Base-by-base conservation (phyloP, 2,113 vertebrate genomes). In the Megaleporinus macrocephalus region DNA sequence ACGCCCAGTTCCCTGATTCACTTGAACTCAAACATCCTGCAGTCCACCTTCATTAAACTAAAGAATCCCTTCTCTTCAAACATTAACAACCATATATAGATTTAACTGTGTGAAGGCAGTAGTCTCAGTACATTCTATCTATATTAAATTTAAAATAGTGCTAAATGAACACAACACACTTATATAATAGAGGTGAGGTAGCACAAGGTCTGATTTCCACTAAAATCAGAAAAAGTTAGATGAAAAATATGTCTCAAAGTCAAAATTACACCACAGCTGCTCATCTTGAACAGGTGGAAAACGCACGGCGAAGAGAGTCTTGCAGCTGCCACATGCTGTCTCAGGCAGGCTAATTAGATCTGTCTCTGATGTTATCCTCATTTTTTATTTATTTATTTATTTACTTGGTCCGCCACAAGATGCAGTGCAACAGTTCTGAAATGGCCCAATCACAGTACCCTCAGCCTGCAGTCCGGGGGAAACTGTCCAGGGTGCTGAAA, bases 401-500 rank as follows among this genome's bases (percentile, higher is more conserved):
- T n/a, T n/a, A n/a, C n/a, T n/a, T n/a, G n/a, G 18, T 18, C 26
- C 62, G 33, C 53, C 29, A 30, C 62, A 65, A 59, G n/a, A 61
- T 16, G 29, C 30, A 66, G 74, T 49, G 26, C 29, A 73, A n/a
- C 61, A 74, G n/a, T 79, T 74, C n/a, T 20, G 33, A 68, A 66
- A 20, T 55, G 1, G 1, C 18, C 53, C 20, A 22, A 20, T 55
- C 2, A 30, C 22, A 41, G 41, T 57, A 76, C 20, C 41, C 22
- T 57, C 26, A 47, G 51, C 18, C 36, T 29, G 30, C 24, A n/a
- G 72, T 41, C 36, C n/a, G 24, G n/a, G n/a, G 20, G 27, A 59
- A 53, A 59, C 84, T 86, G 65, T 86, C 84, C 84, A 24, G 26
- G 80, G 81, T 76, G 14, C 80, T 76, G 73, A 76, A 82, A 65